These are phyloP conservation scores for Coregonus clupeaformis DNA, from an alignment of 2,113 vertebrate genomes.

Conservation along the genomic window DNA sequence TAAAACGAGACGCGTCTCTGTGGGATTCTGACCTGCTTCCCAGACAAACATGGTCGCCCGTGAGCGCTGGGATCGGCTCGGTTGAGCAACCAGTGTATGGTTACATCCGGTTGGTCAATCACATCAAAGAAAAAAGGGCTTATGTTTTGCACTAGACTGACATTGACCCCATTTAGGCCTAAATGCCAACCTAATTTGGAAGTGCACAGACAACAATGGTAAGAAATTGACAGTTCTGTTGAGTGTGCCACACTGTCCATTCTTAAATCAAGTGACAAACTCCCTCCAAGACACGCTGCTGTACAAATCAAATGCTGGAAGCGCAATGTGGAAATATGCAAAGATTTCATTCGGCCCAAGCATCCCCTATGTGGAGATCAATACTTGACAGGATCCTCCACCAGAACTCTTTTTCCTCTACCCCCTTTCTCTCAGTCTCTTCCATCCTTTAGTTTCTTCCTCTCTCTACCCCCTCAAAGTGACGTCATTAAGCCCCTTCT, in stretches of 20 bases:
- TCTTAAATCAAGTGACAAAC: no score
- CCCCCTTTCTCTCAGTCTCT: no score
- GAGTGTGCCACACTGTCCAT: background rate
- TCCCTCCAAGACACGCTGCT: no score
- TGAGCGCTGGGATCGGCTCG: slow-evolving; percentile 5
- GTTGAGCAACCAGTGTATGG: slow-evolving; percentile 27
- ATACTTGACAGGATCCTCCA: no score
- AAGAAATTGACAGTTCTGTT: background rate
- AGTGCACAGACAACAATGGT: no score
- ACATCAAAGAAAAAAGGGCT: slow-evolving; percentile 9
- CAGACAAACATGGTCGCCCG: slow-evolving; percentile 38
- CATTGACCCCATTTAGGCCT: background rate
- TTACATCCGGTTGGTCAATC: slow-evolving; percentile 29
- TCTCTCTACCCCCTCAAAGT: no score
- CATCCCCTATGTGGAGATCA: no score
- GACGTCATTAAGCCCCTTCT: background rate
- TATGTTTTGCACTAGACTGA: background rate
- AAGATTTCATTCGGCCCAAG: no score
- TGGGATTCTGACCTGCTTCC: slow-evolving; percentile 29
- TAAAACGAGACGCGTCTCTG: slow-evolving; percentile 41
- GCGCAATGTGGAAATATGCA: no score
- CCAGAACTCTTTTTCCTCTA: no score
- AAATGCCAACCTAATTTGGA: slow-evolving; percentile 4
- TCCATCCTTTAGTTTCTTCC: no score
- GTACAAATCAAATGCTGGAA: no score